Percentiles rank a stretch among this genome's conserved stretches.
Evolutionary conservation across 2,113 vertebrate species (phyloP).

Genomic region (Crocuta crocuta): DNA sequence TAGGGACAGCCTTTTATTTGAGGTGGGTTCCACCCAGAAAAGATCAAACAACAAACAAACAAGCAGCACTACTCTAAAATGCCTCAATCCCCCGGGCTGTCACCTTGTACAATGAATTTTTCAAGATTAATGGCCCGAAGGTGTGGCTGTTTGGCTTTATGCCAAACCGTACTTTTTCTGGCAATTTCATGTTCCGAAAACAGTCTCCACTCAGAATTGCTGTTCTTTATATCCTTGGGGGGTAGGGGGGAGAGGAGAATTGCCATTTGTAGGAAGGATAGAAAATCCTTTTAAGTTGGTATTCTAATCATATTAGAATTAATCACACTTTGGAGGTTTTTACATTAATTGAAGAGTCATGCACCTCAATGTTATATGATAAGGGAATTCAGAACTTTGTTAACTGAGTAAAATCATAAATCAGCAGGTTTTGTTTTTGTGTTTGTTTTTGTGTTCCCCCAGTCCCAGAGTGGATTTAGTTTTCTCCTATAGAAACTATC

Average conservation of each 20-base stretch:
- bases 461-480: not conserved
- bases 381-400: not conserved
- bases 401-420: not conserved
- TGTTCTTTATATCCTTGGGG: not conserved
- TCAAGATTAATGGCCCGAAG: not conserved
- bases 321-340: not conserved
- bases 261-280: not conserved
- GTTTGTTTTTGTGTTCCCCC: not conserved
- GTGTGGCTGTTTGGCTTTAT: not conserved
- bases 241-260: no score
- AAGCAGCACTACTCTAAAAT: not conserved
- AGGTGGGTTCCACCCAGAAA: not conserved
- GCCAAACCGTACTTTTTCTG: not conserved
- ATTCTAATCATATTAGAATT: not conserved
- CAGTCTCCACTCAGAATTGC: not conserved
- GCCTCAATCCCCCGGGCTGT: not conserved
- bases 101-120: not conserved
- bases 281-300: not conserved
- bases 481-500: not conserved
- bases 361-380: not conserved
- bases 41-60: not conserved
- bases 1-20: not conserved
- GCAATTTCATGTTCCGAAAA: not conserved
- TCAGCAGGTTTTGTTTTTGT: not conserved
- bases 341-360: not conserved